These are phyloP conservation scores for Aculops lycopersici DNA, from an alignment of 1,140 invertebrate species.

Conservation along the genomic window DNA sequence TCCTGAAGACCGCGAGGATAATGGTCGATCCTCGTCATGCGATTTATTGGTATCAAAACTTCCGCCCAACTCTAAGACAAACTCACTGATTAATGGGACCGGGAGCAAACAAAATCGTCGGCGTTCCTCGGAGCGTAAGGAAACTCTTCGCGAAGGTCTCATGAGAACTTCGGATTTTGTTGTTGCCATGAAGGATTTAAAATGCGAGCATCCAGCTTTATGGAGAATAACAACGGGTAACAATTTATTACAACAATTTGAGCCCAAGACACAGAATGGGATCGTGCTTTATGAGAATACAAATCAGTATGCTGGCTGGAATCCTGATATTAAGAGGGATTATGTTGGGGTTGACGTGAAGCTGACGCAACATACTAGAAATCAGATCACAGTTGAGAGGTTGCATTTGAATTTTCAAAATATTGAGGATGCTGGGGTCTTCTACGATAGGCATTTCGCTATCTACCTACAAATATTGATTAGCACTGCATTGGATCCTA, in stretches of 20 bases:
- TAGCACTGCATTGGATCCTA: constrained; percentile 52
- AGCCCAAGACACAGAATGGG: constrained; percentile 43
- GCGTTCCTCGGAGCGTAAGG: constrained; percentile 8
- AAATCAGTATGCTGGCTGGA: constrained; percentile 12
- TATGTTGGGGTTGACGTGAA: constrained; percentile 10
- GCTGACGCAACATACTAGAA: constrained; percentile 8
- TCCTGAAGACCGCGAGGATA: no score
- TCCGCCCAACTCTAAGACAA: no score
- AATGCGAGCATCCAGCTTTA: constrained; percentile 36
- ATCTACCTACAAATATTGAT: constrained; percentile 62
- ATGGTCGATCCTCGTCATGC: no score
- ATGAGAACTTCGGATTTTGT: constrained; percentile 37
- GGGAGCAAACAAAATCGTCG: constrained; percentile 1
- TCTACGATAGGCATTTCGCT: no score
- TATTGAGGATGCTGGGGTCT: no score
- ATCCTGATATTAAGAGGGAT: constrained; percentile 10
- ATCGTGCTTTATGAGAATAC: constrained; percentile 47
- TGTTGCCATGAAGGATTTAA: constrained; percentile 35
- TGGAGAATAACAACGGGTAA: constrained; percentile 64
- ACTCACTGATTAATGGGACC: no score
- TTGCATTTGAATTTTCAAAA: constrained; percentile 6
- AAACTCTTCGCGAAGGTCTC: constrained; percentile 17
- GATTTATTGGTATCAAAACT: no score
- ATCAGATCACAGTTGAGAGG: constrained; percentile 10
- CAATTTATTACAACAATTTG: constrained; percentile 48